Conservation (phyloP, 2,113 vertebrate genomes). For the Ptilonorhynchus violaceus region DNA sequence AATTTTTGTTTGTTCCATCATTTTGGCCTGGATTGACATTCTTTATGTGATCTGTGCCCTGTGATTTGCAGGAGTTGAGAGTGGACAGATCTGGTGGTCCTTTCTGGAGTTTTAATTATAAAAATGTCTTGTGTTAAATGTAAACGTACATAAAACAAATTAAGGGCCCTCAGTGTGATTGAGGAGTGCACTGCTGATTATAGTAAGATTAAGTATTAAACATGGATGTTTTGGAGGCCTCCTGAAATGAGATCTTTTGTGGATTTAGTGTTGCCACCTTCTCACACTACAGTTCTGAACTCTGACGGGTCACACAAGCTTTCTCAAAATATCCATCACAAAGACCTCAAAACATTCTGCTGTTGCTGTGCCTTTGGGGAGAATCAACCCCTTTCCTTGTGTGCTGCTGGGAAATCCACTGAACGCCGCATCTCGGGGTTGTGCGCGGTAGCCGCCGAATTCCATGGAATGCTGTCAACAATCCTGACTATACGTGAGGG, state of each 20-base stretch:
- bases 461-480: background rate
- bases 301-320: background rate
- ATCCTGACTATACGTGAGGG: background rate
- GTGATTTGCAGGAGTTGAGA: background rate
- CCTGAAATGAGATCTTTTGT: background rate
- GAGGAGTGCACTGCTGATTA: background rate
- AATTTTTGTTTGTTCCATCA: background rate
- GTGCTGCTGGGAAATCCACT: background rate
- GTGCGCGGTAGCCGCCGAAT: fast-evolving
- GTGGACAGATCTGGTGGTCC: background rate
- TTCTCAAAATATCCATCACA: background rate
- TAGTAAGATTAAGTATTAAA: background rate
- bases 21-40: background rate
- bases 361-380: background rate
- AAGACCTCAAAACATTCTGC: background rate
- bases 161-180: background rate
- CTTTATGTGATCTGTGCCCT: background rate
- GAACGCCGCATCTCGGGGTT: background rate
- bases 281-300: fast-evolving
- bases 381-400: background rate
- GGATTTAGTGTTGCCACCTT: background rate
- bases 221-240: background rate
- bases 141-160: background rate
- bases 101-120: background rate
- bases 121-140: background rate